Evolutionary conservation across 2,113 vertebrate species (phyloP), one percentile per base, ranked within the genome.

Genomic region (Todiramphus saurophagus): DNA sequence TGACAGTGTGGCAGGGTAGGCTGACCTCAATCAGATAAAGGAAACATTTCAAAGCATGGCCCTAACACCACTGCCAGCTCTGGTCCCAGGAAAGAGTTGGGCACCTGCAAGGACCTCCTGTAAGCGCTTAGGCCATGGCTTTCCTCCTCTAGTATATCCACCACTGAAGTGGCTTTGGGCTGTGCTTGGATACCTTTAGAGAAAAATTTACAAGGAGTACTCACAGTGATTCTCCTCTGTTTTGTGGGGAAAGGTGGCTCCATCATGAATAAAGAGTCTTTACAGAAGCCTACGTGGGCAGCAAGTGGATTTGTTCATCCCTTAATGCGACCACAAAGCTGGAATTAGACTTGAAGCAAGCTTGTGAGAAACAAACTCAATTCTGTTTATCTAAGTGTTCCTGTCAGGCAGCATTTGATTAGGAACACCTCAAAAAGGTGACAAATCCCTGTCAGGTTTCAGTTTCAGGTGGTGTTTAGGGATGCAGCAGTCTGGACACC

Each of bases 121-220:
- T 15, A 13, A 7, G 18, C 74, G 31, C 35, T 44, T 16, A 28
- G 35, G 33, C 6, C 39, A 30, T 2, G 16, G 37, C 10, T 83
- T 44, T 87, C 53, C 37, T 83, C 23, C 70, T 37, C 39, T n/a
- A 44, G 20, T 10, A 33, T 0, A 0, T 15, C 46, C 44, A 5
- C 21, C 16, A 25, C 23, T 0, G 0, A 55, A 75, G 13, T 1
- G 83, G 14, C 24, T 69, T 64, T 33, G 35, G 28, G 20, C 25
- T 87, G 51, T 28, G 64, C 39, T 75, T 37, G 5, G 33, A 43
- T 28, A n/a, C 19, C 16, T 58, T 11, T 10, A 79, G 55, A 67
- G 75, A 56, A 81, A 90, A 60, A 67, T 3, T 3, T 35, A 39
- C 28, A 70, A 16, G 37, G 30, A 64, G 18, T 13, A 10, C 17